A percentile compares a stretch with the other conserved stretches of the same genome.
Evolutionary conservation across 2,888 invertebrate genomes (phyloP).

Genomic region (Stenoptilia bipunctidactyla): DNA sequence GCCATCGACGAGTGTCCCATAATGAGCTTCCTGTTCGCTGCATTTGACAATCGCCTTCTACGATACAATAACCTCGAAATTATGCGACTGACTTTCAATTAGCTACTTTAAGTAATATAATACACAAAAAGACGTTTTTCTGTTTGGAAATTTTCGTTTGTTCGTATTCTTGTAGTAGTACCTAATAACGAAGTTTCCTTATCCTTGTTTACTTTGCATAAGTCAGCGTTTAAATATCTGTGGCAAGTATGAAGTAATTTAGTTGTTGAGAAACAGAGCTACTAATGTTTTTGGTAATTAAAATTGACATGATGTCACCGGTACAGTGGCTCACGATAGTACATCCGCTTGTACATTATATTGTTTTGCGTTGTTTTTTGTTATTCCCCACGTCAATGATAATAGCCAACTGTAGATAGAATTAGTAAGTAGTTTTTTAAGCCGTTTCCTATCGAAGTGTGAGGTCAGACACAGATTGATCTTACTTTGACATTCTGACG

Average conservation of each 20-base stretch:
- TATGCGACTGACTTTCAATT: slow-evolving; percentile 13
- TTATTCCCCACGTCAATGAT: too few relatives aligned
- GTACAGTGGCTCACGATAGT: too few relatives aligned
- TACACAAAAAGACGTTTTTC: too few relatives aligned
- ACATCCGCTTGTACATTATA: too few relatives aligned
- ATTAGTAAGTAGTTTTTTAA: not conserved
- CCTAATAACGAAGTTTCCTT: not conserved
- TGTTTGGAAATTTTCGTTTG: too few relatives aligned
- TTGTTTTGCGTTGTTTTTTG: too few relatives aligned
- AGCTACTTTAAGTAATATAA: too few relatives aligned
- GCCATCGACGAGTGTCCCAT: slow-evolving; percentile 23
- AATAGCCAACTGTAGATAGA: slow-evolving; percentile 1
- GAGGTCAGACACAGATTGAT: slow-evolving; percentile 44
- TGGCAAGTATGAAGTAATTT: slow-evolving; percentile 14
- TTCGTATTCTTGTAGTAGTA: too few relatives aligned
- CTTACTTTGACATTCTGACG: slow-evolving; percentile 50
- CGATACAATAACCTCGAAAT: slow-evolving; percentile 34
- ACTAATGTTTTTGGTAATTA: slow-evolving; percentile 26
- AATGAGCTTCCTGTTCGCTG: slow-evolving; percentile 41
- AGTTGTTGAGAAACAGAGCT: slow-evolving; percentile 15
- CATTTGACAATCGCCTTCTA: slow-evolving; percentile 23
- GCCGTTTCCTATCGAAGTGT: slow-evolving; percentile 15
- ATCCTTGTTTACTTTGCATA: not conserved
- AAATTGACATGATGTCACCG: slow-evolving; percentile 26
- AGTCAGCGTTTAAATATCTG: slow-evolving; percentile 9